These are phyloP conservation scores for Gandaritis pyraliata DNA, from an alignment of 2,888 invertebrate genomes.

Conservation along the genomic window DNA sequence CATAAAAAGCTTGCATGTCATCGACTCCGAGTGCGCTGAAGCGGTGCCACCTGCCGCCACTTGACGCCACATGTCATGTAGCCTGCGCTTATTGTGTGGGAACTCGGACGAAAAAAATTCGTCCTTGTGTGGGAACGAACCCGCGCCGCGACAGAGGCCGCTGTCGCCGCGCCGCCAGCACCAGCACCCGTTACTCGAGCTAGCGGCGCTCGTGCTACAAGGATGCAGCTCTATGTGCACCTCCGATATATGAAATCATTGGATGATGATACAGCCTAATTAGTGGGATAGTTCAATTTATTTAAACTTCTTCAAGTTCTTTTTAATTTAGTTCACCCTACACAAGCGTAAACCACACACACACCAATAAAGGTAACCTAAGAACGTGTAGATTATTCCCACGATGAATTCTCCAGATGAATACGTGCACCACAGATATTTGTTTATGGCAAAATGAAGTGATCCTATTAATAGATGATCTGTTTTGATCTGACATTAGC, in stretches of 20 bases:
- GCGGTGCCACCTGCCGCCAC: conserved; percentile 57
- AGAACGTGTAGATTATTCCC: not conserved
- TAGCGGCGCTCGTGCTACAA: not conserved
- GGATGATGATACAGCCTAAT: too few species aligned
- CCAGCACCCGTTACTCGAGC: conserved; percentile 15
- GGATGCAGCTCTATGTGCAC: too few species aligned
- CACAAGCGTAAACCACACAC: too few species aligned
- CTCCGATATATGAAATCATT: too few species aligned
- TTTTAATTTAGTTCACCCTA: too few species aligned
- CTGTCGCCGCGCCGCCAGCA: not conserved
- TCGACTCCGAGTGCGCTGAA: conserved; percentile 35
- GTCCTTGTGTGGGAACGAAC: too few species aligned
- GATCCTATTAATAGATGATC: conserved; percentile 36
- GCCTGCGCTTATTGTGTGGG: conserved; percentile 22
- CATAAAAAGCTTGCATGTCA: conserved; percentile 27
- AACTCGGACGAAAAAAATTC: too few species aligned
- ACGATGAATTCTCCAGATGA: conserved; percentile 13
- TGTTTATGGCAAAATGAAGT: conserved; percentile 34
- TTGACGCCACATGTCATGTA: conserved; percentile 62
- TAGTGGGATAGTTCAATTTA: too few species aligned
- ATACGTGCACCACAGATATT: not conserved
- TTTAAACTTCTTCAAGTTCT: too few species aligned
- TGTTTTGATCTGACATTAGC: conserved; percentile 42
- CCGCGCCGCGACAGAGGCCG: not conserved
- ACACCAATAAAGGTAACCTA: not conserved